Percentiles rank a stretch among this genome's conserved stretches.
Conservation (phyloP, 1,140 invertebrate species). For the Brachystomella parvula region DNA sequence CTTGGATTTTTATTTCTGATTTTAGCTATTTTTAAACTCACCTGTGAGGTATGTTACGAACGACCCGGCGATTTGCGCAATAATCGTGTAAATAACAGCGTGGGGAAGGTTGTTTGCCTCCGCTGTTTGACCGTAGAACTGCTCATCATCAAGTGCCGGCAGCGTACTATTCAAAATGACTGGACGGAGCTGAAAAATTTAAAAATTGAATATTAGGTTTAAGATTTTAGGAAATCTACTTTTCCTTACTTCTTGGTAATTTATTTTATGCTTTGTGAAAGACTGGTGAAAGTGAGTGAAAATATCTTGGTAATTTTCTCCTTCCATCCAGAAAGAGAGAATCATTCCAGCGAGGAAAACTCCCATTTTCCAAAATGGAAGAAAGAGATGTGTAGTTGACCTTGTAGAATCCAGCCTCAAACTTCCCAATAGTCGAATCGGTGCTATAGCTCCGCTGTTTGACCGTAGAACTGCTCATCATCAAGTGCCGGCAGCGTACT, state of each 20-base stretch:
- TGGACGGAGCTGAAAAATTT: background rate
- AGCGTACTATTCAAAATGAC: background rate
- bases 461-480: background rate
- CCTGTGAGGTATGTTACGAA: background rate
- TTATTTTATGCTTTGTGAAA: conserved; percentile 68
- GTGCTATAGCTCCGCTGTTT: background rate
- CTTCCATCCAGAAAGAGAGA: conserved; percentile 61
- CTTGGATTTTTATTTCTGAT: background rate
- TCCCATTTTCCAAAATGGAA: conserved; percentile 82
- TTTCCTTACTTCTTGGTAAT: conserved; percentile 57
- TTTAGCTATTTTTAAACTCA: background rate
- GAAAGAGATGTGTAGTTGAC: conserved; percentile 80
- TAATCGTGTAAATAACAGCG: too few species aligned
- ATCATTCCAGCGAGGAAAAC: conserved; percentile 66
- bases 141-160: background rate
- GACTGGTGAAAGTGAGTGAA: conserved; percentile 65
- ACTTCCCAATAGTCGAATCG: background rate
- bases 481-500: background rate
- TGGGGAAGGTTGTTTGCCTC: background rate
- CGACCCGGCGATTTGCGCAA: background rate
- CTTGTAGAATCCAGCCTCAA: conserved; percentile 66
- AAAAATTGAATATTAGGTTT: too few species aligned
- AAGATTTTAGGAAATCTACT: background rate
- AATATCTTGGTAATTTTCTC: conserved; percentile 65
- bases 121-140: conserved; percentile 1